phyloP scores from a whole-genome alignment of 2,797 vertebrate genomes.

The Diplodus sargus region DNA sequence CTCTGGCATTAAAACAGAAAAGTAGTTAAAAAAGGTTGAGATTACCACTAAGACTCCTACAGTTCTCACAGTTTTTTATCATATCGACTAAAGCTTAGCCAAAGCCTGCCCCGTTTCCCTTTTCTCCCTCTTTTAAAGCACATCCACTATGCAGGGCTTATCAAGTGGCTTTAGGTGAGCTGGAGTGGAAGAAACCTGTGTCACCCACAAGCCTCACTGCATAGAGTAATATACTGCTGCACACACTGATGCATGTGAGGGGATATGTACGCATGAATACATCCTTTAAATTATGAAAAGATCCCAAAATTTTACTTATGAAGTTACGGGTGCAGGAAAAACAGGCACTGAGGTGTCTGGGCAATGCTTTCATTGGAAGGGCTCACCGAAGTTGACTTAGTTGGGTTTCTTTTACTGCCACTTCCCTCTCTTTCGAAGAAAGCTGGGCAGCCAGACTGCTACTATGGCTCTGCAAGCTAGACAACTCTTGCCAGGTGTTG shows the following conservation, averaged over 20 bases:
- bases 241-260: slow-evolving; percentile 26
- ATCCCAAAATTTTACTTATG: slow-evolving; percentile 11
- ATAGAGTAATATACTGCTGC: slow-evolving; percentile 48
- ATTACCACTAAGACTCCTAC: slow-evolving; percentile 81
- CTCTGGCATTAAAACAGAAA: slow-evolving; percentile 78
- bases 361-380: not conserved
- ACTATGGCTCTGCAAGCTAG: slow-evolving; percentile 62
- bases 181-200: slow-evolving; percentile 74
- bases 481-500: slow-evolving; percentile 64
- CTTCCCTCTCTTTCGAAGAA: slow-evolving; percentile 72
- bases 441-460: slow-evolving; percentile 69
- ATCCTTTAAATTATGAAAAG: slow-evolving; percentile 18
- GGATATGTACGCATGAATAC: slow-evolving; percentile 13
- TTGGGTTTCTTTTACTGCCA: slow-evolving; percentile 69
- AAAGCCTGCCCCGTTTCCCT: slow-evolving; percentile 81
- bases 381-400: slow-evolving; percentile 78
- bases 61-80: slow-evolving; percentile 85
- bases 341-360: not conserved
- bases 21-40: slow-evolving; percentile 82
- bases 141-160: slow-evolving; percentile 81
- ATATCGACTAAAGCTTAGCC: slow-evolving; percentile 86
- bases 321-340: slow-evolving; percentile 8
- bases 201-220: slow-evolving; percentile 72
- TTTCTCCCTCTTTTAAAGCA: slow-evolving; percentile 77
- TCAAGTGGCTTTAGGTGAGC: slow-evolving; percentile 81